These are phyloP conservation scores for Apus apus DNA, from an alignment of 2,113 vertebrate genomes.

Conservation along the genomic window DNA sequence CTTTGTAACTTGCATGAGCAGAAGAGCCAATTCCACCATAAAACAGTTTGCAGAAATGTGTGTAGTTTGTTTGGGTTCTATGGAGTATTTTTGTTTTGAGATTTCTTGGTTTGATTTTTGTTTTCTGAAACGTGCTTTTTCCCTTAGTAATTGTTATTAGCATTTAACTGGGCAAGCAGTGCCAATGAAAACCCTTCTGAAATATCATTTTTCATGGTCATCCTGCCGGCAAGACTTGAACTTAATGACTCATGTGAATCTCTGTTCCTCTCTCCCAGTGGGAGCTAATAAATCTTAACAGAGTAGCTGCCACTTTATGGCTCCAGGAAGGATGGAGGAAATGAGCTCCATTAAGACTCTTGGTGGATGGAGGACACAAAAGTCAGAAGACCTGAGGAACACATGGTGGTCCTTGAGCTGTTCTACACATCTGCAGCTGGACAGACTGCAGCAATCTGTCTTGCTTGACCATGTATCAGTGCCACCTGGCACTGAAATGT, in stretches of 20 bases:
- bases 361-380: not conserved
- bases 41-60: slow-evolving; percentile 16
- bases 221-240: slow-evolving; percentile 17
- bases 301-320: slow-evolving; percentile 30
- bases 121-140: slow-evolving; percentile 3
- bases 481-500: not conserved
- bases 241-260: slow-evolving; percentile 57
- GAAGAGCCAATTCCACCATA: not conserved
- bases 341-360: slow-evolving; percentile 14
- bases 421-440: not conserved
- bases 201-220: slow-evolving; percentile 14
- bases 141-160: slow-evolving; percentile 8
- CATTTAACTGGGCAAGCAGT: slow-evolving; percentile 6
- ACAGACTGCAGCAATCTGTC: not conserved
- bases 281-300: not conserved
- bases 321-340: not conserved
- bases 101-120: not conserved
- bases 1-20: not conserved
- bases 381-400: not conserved
- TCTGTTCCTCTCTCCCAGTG: not conserved
- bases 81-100: not conserved
- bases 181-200: slow-evolving; percentile 53
- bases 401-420: not conserved
- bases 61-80: slow-evolving; percentile 13
- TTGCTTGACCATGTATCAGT: fast-evolving